Conservation (phyloP, 2,113 vertebrate genomes). For the Holacanthus passer region DNA sequence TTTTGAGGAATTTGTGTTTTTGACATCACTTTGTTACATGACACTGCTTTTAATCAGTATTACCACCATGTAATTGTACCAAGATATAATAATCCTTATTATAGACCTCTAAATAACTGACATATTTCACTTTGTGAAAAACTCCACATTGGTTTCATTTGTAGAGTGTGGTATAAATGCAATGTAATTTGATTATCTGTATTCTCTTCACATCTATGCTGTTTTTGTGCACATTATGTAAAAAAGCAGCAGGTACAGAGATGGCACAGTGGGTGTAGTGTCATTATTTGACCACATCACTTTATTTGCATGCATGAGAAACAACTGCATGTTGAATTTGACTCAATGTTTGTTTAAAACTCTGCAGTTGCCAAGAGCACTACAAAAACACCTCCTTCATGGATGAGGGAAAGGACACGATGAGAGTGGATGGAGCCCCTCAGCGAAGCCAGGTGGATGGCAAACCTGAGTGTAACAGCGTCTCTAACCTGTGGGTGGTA, state of each 20-base stretch:
- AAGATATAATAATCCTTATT: neutral
- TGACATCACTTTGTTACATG: neutral
- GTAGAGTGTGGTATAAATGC: neutral
- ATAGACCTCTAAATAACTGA: neutral
- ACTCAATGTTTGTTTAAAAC: neutral
- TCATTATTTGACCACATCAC: neutral
- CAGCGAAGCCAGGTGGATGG: neutral
- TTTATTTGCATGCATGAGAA: neutral
- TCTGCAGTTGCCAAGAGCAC: neutral
- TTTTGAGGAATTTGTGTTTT: neutral
- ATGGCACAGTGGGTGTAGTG: neutral
- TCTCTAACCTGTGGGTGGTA: conserved; percentile 9
- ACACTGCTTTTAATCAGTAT: neutral
- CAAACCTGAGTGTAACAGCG: neutral
- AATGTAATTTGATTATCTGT: neutral
- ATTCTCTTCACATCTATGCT: neutral
- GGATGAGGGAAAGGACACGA: neutral
- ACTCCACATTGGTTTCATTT: neutral
- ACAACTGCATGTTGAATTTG: neutral
- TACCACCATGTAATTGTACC: neutral
- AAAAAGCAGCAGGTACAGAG: neutral
- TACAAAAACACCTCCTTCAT: neutral
- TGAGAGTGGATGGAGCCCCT: neutral
- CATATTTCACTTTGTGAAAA: neutral
- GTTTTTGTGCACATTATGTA: neutral